Evolutionary conservation across 2,113 vertebrate species (phyloP).

Genomic region (Aramus guarauna): DNA sequence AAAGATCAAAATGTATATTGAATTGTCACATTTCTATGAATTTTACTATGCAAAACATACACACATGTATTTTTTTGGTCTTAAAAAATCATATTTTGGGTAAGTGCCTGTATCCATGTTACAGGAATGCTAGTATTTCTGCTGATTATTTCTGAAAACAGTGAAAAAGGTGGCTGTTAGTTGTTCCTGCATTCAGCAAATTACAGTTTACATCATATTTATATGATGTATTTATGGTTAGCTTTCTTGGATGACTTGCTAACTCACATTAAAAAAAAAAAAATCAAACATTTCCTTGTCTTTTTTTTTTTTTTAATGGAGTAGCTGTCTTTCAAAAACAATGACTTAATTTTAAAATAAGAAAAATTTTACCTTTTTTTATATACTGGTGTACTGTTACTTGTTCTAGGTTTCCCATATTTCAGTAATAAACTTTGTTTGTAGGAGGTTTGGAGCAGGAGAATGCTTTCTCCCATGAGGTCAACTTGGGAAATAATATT

Average conservation of each 20-base stretch:
- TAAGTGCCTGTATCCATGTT: neutral
- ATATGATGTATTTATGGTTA: neutral
- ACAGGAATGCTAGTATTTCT: neutral
- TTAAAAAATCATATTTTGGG: neutral
- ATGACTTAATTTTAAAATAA: slow-evolving; percentile 4
- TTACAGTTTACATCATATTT: neutral
- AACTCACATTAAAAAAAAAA: neutral
- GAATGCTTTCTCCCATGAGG: slow-evolving; percentile 12
- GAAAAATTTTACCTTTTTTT: neutral
- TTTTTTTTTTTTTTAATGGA: neutral
- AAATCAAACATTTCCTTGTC: neutral
- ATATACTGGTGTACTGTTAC: neutral
- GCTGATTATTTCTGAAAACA: neutral
- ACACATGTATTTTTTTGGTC: neutral
- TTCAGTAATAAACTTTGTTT: slow-evolving; percentile 14
- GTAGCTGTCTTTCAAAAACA: neutral
- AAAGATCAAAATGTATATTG: neutral
- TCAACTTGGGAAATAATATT: neutral
- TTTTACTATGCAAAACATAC: neutral
- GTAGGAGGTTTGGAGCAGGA: neutral
- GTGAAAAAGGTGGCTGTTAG: neutral
- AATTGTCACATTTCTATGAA: neutral
- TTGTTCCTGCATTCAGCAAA: neutral
- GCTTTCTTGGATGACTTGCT: neutral
- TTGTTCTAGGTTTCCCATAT: neutral